These are phyloP conservation scores for Galerucella calmariensis DNA, from an alignment of 2,888 invertebrate species.

Conservation along the genomic window DNA sequence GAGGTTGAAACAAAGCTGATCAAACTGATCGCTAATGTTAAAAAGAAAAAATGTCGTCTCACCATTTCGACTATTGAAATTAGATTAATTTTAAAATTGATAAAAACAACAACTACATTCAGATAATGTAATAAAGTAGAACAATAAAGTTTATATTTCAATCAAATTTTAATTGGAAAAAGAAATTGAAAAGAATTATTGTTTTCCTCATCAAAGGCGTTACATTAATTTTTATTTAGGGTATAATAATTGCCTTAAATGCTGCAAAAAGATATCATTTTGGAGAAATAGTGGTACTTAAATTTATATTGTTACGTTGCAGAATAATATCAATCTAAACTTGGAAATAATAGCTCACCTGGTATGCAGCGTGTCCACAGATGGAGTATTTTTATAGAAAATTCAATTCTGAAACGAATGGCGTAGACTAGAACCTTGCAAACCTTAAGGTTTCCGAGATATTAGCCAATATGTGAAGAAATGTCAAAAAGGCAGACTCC, in stretches of 20 bases:
- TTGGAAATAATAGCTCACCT: too few relatives aligned
- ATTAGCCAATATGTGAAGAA: too few relatives aligned
- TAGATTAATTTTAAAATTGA: background rate
- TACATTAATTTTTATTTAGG: background rate
- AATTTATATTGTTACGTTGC: too few relatives aligned
- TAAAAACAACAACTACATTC: background rate
- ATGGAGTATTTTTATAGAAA: too few relatives aligned
- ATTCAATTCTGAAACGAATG: too few relatives aligned
- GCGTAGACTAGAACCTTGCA: too few relatives aligned
- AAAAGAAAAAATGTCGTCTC: background rate
- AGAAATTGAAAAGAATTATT: background rate
- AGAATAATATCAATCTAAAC: background rate
- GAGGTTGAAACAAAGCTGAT: background rate
- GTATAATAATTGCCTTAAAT: background rate
- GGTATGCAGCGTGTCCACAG: too few relatives aligned
- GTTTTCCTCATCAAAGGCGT: background rate
- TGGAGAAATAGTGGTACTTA: too few relatives aligned
- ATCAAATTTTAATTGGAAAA: background rate
- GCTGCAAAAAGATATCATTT: too few relatives aligned
- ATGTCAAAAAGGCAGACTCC: too few relatives aligned
- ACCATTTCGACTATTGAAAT: background rate
- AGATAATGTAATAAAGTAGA: background rate
- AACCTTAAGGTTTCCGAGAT: too few relatives aligned
- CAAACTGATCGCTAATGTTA: background rate
- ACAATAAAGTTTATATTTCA: background rate